Conservation (phyloP, 2,797 vertebrate genomes). For the Poeciliopsis infans region DNA sequence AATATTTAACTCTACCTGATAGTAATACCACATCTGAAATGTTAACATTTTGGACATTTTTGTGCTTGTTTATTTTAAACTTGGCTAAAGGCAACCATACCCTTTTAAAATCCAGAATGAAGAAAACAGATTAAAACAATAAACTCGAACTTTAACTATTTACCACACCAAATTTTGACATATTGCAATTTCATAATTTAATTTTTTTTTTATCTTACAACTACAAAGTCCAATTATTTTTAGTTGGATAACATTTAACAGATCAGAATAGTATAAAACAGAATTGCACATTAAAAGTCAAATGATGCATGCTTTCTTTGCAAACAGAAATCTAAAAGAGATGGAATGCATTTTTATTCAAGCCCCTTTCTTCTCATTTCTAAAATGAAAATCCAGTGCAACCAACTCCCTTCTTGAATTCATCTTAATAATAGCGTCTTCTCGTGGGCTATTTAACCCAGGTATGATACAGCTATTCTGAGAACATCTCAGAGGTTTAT, state of each 20-base stretch:
- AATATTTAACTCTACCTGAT: background rate
- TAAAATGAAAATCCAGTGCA: background rate
- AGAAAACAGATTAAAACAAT: background rate
- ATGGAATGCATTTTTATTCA: background rate
- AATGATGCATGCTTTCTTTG: background rate
- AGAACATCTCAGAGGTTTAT: background rate
- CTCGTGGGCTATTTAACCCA: background rate
- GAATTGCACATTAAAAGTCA: background rate
- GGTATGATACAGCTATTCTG: background rate
- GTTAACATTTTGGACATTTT: background rate
- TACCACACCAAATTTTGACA: background rate
- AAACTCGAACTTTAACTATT: background rate
- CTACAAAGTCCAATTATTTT: background rate
- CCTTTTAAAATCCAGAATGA: background rate
- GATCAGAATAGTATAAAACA: background rate
- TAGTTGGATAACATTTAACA: background rate
- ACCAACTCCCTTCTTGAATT: background rate
- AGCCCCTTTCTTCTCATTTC: background rate
- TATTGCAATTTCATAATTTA: background rate
- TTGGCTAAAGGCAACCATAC: background rate
- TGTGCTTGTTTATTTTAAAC: background rate
- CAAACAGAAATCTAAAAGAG: background rate
- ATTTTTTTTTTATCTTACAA: background rate
- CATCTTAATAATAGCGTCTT: background rate
- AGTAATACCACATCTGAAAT: background rate